phyloP scores from a whole-genome alignment of 2,888 invertebrate species.

The Napeogenes inachia region DNA sequence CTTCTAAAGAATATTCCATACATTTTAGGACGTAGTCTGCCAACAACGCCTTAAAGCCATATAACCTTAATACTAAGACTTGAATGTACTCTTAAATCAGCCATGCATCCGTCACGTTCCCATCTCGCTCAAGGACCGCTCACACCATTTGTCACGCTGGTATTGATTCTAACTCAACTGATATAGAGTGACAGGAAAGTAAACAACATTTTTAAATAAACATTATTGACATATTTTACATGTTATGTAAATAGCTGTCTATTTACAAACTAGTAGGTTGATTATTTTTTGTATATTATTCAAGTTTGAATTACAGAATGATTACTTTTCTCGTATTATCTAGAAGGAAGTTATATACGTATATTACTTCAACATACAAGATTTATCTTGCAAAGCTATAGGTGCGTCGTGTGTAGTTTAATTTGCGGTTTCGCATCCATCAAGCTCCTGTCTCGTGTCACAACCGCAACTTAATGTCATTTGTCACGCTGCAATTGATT shows the following conservation, averaged over 20 bases:
- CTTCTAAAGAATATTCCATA: neutral
- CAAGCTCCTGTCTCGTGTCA: constrained; percentile 24
- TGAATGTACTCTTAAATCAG: constrained; percentile 18
- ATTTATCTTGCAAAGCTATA: constrained; percentile 11
- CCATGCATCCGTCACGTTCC: constrained; percentile 35
- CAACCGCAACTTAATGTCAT: constrained; percentile 22
- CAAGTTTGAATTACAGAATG: neutral
- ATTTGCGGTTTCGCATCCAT: constrained; percentile 27
- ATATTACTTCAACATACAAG: constrained; percentile 4
- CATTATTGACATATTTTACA: neutral
- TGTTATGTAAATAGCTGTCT: neutral
- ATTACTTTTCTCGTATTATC: neutral
- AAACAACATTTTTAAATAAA: neutral
- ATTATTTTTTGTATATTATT: neutral
- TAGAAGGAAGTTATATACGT: neutral
- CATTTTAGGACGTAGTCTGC: constrained; percentile 7
- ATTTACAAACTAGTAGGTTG: neutral
- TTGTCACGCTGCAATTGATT: constrained; percentile 30
- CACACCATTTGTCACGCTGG: constrained; percentile 48
- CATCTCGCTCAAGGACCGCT: constrained; percentile 23
- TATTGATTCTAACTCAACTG: constrained; percentile 40
- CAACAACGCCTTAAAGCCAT: constrained; percentile 16
- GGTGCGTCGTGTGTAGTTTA: constrained; percentile 21
- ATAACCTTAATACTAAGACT: constrained; percentile 17
- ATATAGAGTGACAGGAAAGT: neutral